Base-by-base conservation (phyloP, 2,797 vertebrate species). In the Danionella dracula region DNA sequence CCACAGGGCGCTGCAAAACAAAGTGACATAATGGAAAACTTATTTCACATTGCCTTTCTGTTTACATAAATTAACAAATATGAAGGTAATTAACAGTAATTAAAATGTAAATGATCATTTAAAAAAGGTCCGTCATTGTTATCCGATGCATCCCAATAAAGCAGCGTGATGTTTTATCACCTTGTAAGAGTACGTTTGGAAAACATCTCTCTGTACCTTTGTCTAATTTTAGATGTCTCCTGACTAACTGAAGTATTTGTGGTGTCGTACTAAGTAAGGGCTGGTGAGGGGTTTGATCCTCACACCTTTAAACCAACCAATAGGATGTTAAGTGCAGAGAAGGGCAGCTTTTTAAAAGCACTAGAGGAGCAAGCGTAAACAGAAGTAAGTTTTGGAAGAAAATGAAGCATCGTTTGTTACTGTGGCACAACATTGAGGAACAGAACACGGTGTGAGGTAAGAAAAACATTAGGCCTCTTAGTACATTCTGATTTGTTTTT, bases 1-100 rank as follows among this genome's bases (percentile, higher is more conserved):
- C 19, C 2, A 57, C 74, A 11, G 80, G 80, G 67, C 54, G 51
- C 19, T 86, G 87, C 77, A 67, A 71, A 41, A 86, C 81, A 85
- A 84, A 72, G 23, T 21, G 1, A 5, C 37, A 45, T 42, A 37
- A 60, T 16, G 11, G 8, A 13, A 13, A 8, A 5, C n/a, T 15
- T 12, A 16, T 10, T 0, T 77, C 71, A 82, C 8, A 35, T 12
- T 40, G n/a, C 6, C 8, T 8, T 4, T 17, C n/a, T n/a, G n/a
- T n/a, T n/a, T n/a, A n/a, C n/a, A n/a, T n/a, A n/a, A n/a, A n/a
- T n/a, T n/a, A n/a, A n/a, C n/a, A n/a, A n/a, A n/a, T n/a, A n/a
- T n/a, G n/a, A n/a, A n/a, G n/a, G n/a, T n/a, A n/a, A n/a, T n/a
- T n/a, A n/a, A n/a, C n/a, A n/a, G n/a, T n/a, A n/a, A n/a, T n/a